Conservation (phyloP, 2,888 invertebrate species). For the Tholera decimalis region DNA sequence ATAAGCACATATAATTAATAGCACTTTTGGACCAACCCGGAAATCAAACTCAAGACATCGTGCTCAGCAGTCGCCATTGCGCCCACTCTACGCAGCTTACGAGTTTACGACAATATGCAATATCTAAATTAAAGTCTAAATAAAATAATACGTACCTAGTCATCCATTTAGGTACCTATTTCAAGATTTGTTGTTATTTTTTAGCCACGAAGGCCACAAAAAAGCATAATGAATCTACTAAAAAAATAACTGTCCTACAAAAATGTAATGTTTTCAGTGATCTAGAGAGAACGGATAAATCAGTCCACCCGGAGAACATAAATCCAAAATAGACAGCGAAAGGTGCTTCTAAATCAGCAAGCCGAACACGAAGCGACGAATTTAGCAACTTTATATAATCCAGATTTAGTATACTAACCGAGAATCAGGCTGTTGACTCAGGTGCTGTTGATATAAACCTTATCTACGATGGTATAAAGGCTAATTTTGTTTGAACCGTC, state of each 20-base stretch:
- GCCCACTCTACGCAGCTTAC: too few relatives aligned
- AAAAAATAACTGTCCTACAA: background rate
- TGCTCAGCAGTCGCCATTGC: too few relatives aligned
- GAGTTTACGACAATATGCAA: too few relatives aligned
- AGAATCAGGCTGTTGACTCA: constrained; percentile 43
- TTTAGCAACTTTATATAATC: constrained; percentile 51
- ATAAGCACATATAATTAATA: too few relatives aligned
- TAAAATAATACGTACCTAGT: too few relatives aligned
- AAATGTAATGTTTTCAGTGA: background rate
- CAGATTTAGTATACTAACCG: constrained; percentile 55
- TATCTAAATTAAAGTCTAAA: too few relatives aligned
- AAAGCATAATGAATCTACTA: too few relatives aligned
- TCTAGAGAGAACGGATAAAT: background rate
- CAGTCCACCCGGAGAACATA: background rate
- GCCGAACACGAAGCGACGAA: constrained; percentile 32
- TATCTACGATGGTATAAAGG: constrained; percentile 4
- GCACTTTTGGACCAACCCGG: too few relatives aligned
- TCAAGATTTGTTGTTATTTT: too few relatives aligned
- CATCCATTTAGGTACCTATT: too few relatives aligned
- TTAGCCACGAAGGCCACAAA: too few relatives aligned
- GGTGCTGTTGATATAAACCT: constrained; percentile 29
- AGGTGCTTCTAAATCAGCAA: constrained; percentile 40
- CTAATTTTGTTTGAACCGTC: constrained; percentile 33
- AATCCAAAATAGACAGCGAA: constrained; percentile 28
- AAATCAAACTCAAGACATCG: too few relatives aligned